Evolutionary conservation across 2,888 invertebrate species (phyloP).

Genomic region (Bruchidius siliquastri): DNA sequence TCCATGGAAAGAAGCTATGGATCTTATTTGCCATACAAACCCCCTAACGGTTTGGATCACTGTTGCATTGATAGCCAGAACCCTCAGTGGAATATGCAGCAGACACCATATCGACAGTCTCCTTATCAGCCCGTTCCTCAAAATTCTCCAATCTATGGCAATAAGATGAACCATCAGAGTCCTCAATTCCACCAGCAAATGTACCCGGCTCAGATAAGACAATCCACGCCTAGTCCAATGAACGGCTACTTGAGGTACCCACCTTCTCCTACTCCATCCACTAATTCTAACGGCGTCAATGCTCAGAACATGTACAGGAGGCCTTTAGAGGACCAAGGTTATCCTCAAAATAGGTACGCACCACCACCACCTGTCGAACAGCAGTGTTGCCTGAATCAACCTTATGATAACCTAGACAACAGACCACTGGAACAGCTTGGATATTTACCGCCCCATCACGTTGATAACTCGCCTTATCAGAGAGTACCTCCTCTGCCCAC

Average conservation of each 20-base stretch:
- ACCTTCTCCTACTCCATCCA: conserved; percentile 39
- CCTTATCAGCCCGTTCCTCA: conserved; percentile 37
- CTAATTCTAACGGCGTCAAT: conserved; percentile 29
- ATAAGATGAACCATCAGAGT: conserved; percentile 11
- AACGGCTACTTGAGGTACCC: conserved; percentile 34
- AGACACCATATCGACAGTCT: conserved; percentile 30
- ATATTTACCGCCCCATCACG: neutral
- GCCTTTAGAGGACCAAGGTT: conserved; percentile 14
- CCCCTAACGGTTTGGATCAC: conserved; percentile 1
- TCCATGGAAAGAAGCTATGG: neutral
- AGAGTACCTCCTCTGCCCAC: conserved; percentile 25
- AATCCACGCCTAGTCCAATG: conserved; percentile 29
- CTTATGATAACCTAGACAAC: neutral
- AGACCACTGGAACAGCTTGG: neutral
- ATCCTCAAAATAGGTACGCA: conserved; percentile 10
- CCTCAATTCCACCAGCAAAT: conserved; percentile 18
- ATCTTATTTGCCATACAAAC: neutral
- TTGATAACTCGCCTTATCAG: conserved; percentile 29
- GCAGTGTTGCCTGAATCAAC: neutral
- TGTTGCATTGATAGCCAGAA: conserved; percentile 24
- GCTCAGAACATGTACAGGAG: conserved; percentile 25
- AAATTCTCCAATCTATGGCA: conserved; percentile 21
- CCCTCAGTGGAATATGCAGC: conserved; percentile 33
- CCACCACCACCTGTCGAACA: neutral
- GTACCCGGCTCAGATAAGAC: conserved; percentile 23